phyloP scores from a whole-genome alignment of 1,140 invertebrate species.

The Cyclina sinensis region DNA sequence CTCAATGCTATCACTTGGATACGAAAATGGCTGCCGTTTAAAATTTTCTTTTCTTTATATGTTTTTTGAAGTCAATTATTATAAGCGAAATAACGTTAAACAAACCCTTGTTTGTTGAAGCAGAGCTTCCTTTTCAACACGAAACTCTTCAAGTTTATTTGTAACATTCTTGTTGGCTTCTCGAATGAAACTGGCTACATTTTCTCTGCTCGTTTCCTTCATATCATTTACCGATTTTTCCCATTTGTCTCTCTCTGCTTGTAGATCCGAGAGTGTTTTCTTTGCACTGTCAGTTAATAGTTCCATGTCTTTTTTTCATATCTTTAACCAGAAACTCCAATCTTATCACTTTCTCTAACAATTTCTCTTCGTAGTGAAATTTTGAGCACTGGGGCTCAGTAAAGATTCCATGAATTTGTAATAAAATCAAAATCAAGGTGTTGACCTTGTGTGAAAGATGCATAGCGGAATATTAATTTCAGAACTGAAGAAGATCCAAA shows the following conservation, averaged over 20 bases:
- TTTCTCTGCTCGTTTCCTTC: background rate
- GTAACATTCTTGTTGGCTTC: background rate
- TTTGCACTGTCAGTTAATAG: background rate
- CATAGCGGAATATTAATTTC: too few species aligned
- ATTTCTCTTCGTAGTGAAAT: background rate
- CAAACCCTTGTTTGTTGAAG: background rate
- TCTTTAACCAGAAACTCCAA: background rate
- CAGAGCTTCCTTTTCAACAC: background rate
- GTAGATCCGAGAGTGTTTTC: background rate
- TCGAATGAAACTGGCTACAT: background rate
- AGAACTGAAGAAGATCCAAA: too few species aligned
- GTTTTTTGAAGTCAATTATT: too few species aligned
- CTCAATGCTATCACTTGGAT: too few species aligned
- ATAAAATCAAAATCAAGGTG: too few species aligned
- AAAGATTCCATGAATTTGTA: background rate
- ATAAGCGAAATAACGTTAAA: too few species aligned
- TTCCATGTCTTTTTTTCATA: background rate
- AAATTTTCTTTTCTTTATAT: too few species aligned
- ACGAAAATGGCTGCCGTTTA: too few species aligned
- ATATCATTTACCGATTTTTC: background rate
- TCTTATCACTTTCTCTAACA: constrained; percentile 4
- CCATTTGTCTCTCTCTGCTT: background rate
- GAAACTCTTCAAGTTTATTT: background rate
- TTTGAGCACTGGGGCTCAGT: background rate
- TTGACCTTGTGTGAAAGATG: too few species aligned